Base-by-base conservation (phyloP, 2,113 vertebrate genomes). In the Caranx melampygus region DNA sequence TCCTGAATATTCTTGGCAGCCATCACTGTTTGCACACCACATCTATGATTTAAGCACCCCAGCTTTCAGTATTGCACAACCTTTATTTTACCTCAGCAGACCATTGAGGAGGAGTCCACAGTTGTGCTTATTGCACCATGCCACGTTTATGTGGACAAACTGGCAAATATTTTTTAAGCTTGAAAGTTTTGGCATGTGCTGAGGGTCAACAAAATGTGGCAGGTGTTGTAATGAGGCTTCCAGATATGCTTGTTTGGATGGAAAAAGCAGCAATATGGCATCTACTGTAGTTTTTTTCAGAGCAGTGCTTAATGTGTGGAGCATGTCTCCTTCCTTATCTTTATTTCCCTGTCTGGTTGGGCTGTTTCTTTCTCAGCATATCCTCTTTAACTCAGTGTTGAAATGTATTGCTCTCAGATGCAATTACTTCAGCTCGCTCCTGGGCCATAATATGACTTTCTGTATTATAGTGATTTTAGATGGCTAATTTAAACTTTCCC, bases 361-460 rank as follows among this genome's bases (percentile, higher is more conserved):
- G 62, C 68, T 60, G 26, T 75, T 77, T 64, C 54, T 51, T 69
- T 18, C 59, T 49, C 49, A 69, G 51, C 45, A 31, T 7, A 64
- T 57, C 78, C 75, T 75, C 69, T 87, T 87, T 57, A 79, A 76
- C 75, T 68, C 63, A 77, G 6, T 59, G 31, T 6, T 76, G 60
- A 35, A 70, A 72, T 77, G 34, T 72, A 65, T 77, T 71, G 54
- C 70, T 83, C 57, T 82, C 76, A 82, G 75, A 82, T 72, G 75
- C 75, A 87, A 89, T 90, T 87, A 84, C 78, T 85, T 83, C 64
- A 72, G 21, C 59, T 49, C 0, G 11, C 81, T 79, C 60, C 18
- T 21, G 58, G 59, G 47, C 71, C 65, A 59, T 84, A 82, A 83
- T 45, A 33, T 61, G 33, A 74, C 89, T 86, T 86, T 72, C 64